These are phyloP conservation scores for Bos javanicus DNA, from an alignment of 2,113 vertebrate genomes.

Conservation along the genomic window DNA sequence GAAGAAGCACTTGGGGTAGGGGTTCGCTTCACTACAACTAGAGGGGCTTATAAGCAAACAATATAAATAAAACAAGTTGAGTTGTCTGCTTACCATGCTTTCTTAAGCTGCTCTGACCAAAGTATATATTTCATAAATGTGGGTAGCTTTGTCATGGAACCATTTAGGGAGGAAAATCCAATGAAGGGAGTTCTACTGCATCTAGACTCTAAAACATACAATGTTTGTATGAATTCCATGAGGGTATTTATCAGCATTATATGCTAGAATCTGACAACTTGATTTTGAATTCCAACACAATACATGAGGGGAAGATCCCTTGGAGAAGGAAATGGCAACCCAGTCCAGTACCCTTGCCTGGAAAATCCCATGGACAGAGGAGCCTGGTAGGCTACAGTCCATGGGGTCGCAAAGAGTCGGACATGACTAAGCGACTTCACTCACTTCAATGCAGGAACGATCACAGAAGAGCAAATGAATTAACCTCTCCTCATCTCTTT, in stretches of 20 bases:
- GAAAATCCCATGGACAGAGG: neutral
- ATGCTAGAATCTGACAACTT: neutral
- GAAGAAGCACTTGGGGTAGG: neutral
- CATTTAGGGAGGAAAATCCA: neutral
- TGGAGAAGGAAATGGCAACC: neutral
- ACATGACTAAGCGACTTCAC: neutral
- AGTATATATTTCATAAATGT: neutral
- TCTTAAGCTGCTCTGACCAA: neutral
- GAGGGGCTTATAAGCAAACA: neutral
- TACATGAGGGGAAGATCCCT: neutral
- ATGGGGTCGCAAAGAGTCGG: neutral
- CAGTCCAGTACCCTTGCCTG: neutral
- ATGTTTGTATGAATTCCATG: neutral
- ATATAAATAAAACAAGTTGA: neutral
- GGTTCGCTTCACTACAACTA: neutral
- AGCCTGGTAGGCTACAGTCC: neutral
- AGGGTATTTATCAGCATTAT: neutral
- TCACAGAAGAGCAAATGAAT: neutral
- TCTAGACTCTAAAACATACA: neutral
- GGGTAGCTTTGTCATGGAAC: neutral
- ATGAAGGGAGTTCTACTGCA: neutral
- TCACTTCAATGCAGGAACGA: neutral
- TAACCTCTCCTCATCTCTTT: neutral
- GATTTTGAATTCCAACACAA: constrained; percentile 14
- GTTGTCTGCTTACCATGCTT: neutral